phyloP scores from a whole-genome alignment of 2,113 vertebrate genomes.

The Lota lota region DNA sequence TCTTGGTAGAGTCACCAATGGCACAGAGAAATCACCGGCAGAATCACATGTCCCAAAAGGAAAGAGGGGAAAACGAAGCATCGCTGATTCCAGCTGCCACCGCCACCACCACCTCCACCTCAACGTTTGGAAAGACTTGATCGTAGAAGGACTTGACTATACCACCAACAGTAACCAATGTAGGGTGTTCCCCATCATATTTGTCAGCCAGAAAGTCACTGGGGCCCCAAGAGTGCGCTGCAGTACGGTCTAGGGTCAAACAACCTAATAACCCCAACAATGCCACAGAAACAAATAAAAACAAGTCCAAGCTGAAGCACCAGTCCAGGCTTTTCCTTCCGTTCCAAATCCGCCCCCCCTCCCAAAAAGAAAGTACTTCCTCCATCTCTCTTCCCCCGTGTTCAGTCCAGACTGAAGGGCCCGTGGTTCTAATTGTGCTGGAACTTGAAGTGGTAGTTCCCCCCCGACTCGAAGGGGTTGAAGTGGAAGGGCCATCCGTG shows the following conservation, averaged over 20 bases:
- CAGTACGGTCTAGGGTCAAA: constrained; percentile 2
- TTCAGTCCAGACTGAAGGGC: neutral
- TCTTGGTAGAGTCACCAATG: constrained; percentile 30
- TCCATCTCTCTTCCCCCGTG: neutral
- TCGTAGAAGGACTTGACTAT: constrained; percentile 14
- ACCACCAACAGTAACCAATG: constrained; percentile 4
- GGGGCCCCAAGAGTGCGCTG: neutral
- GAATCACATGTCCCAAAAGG: constrained; percentile 4
- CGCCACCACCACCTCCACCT: neutral
- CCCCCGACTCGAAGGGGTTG: constrained; percentile 80
- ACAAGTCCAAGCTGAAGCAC: constrained; percentile 22
- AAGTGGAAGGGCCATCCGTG: constrained; percentile 79
- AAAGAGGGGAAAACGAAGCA: neutral
- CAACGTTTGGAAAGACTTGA: neutral
- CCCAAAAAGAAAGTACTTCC: neutral
- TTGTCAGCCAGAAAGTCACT: constrained; percentile 2
- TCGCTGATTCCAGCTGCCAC: no score
- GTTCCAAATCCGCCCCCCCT: neutral
- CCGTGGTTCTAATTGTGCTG: constrained; percentile 72
- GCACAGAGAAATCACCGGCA: constrained; percentile 45
- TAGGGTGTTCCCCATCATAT: constrained; percentile 2
- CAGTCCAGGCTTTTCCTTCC: constrained; percentile 27
- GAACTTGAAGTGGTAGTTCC: constrained; percentile 84
- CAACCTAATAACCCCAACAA: neutral
- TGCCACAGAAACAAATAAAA: neutral